A percentile compares a stretch with the other conserved stretches of the same genome.
These are phyloP conservation scores for Paramacrobiotus metropolitanus DNA, from an alignment of 1,140 invertebrate species.

Conservation along the genomic window DNA sequence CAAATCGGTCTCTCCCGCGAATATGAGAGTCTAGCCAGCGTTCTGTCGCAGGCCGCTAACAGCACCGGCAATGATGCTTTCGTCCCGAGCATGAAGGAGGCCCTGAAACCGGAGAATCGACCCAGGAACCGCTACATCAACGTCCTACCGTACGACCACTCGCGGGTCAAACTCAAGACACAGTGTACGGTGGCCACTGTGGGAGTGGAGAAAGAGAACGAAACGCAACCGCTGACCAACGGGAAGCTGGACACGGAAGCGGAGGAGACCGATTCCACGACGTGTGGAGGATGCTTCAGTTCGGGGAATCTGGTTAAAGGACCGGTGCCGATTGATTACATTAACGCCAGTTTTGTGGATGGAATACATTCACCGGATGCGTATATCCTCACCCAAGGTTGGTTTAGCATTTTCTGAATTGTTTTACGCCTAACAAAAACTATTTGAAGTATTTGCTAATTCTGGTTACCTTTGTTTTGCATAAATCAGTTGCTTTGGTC, in stretches of 20 bases:
- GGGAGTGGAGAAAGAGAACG: too few relatives aligned
- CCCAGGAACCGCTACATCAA: background rate
- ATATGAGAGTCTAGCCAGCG: constrained; percentile 34
- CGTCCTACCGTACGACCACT: background rate
- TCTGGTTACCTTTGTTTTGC: too few relatives aligned
- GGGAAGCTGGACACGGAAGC: too few relatives aligned
- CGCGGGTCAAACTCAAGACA: background rate
- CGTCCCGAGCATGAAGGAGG: background rate
- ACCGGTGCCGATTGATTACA: background rate
- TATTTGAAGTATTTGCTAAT: too few relatives aligned
- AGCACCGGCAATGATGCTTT: too few relatives aligned
- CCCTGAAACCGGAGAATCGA: background rate
- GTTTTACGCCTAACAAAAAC: too few relatives aligned
- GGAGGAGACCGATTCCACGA: too few relatives aligned
- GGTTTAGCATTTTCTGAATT: too few relatives aligned
- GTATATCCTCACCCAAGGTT: background rate
- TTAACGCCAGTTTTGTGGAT: background rate
- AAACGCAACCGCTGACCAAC: too few relatives aligned
- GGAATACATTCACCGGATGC: background rate
- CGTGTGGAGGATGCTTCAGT: too few relatives aligned
- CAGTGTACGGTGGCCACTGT: background rate
- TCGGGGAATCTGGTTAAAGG: background rate
- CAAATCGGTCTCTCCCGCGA: constrained; percentile 71
- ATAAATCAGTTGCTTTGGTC: too few relatives aligned
- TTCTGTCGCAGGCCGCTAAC: too few relatives aligned